Conservation (phyloP, 2,888 invertebrate species). For the Folsomia manolachei region DNA sequence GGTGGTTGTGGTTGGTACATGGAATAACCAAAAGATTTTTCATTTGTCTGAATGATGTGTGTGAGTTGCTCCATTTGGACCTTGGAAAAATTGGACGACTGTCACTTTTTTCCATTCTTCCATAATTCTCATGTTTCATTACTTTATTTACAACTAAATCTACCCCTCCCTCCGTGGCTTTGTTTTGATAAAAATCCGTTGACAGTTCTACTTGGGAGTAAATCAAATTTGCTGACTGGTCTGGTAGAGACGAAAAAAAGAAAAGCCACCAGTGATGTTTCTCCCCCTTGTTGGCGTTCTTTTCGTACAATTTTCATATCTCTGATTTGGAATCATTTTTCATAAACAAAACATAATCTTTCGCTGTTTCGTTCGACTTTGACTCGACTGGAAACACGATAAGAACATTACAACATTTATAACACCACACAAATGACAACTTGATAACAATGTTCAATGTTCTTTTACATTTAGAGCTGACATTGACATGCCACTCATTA, state of each 20-base stretch:
- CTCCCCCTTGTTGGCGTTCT: not conserved
- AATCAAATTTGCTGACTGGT: conserved; percentile 2
- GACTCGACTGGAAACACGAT: not conserved
- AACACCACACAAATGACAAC: no score
- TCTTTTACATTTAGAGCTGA: no score
- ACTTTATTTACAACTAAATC: conserved; percentile 43
- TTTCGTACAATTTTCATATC: not conserved
- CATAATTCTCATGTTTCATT: conserved; percentile 46
- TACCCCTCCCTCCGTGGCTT: no score
- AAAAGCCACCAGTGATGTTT: not conserved
- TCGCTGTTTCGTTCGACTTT: no score
- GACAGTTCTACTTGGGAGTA: conserved; percentile 34
- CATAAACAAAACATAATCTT: no score
- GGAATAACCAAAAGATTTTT: not conserved
- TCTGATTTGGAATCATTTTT: not conserved
- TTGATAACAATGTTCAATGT: no score
- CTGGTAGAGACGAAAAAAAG: not conserved
- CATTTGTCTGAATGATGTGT: conserved; percentile 7
- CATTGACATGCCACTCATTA: no score
- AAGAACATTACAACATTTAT: no score
- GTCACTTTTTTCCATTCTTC: conserved; percentile 34
- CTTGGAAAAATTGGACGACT: conserved; percentile 24
- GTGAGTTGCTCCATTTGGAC: not conserved
- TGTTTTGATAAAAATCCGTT: conserved; percentile 49
- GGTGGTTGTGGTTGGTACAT: no score